Evolutionary conservation across 2,113 vertebrate genomes (phyloP).

Genomic region (Chaenocephalus aceratus): DNA sequence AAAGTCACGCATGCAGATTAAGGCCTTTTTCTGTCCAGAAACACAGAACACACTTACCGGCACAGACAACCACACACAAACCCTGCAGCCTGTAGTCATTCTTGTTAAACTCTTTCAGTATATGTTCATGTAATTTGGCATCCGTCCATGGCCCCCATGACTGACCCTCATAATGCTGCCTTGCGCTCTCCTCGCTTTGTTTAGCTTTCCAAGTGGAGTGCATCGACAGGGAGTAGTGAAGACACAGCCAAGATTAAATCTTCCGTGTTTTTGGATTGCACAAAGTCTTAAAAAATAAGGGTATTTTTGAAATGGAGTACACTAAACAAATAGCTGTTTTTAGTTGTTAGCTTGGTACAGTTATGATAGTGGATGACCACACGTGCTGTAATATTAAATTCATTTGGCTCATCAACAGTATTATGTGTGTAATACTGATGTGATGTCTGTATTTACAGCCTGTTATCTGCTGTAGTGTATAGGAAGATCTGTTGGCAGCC

Average conservation of each 20-base stretch:
- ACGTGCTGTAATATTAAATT: conserved; percentile 37
- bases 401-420: conserved; percentile 53
- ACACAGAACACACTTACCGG: background rate
- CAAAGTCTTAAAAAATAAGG: conserved; percentile 49
- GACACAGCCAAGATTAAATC: conserved; percentile 67
- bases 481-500: conserved; percentile 64
- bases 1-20: background rate
- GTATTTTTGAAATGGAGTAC: conserved; percentile 45
- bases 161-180: conserved; percentile 77
- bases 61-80: conserved; percentile 30
- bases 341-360: background rate
- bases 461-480: conserved; percentile 34
- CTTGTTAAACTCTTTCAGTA: conserved; percentile 81
- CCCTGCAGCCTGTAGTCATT: conserved; percentile 79
- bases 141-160: conserved; percentile 73
- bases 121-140: conserved; percentile 81
- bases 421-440: conserved; percentile 44
- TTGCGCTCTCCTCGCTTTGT: conserved; percentile 73
- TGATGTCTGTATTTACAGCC: conserved; percentile 50
- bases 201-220: conserved; percentile 75
- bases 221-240: conserved; percentile 63
- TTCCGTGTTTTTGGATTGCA: conserved; percentile 47
- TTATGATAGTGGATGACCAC: conserved; percentile 21
- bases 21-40: conserved; percentile 14
- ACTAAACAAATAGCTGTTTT: conserved; percentile 12